These are phyloP conservation scores for Octodonta nipae DNA, from an alignment of 2,888 invertebrate genomes.

Conservation along the genomic window DNA sequence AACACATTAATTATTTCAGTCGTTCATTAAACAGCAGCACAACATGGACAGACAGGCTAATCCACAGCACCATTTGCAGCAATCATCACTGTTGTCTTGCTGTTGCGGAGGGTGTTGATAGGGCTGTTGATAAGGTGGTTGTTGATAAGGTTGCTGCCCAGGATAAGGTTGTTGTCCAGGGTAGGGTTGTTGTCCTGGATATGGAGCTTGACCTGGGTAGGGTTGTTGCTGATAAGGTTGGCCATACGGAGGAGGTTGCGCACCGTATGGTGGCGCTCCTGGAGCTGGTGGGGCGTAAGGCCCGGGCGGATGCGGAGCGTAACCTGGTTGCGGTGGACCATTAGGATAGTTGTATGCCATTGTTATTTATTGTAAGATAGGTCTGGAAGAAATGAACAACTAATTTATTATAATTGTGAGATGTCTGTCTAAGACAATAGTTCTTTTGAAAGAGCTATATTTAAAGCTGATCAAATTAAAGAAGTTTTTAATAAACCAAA, in stretches of 20 bases:
- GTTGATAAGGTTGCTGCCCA: slow-evolving; percentile 4
- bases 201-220: too few species aligned
- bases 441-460: too few species aligned
- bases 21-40: slow-evolving; percentile 15
- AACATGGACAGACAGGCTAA: slow-evolving; percentile 13
- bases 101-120: slow-evolving; percentile 6
- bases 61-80: slow-evolving; percentile 15
- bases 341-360: neutral
- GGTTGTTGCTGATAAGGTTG: slow-evolving; percentile 5
- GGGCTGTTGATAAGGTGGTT: slow-evolving; percentile 3
- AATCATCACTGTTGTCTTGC: slow-evolving; percentile 9
- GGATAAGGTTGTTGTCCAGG: slow-evolving; percentile 5
- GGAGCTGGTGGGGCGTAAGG: slow-evolving; percentile 7
- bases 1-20: too few species aligned
- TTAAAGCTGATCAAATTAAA: too few species aligned
- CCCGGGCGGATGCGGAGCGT: slow-evolving; percentile 1
- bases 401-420: too few species aligned
- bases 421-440: too few species aligned
- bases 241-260: slow-evolving; percentile 9
- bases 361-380: neutral
- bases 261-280: slow-evolving; percentile 11
- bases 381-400: too few species aligned
- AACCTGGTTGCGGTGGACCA: neutral
- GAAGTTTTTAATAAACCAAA: too few species aligned
- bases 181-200: neutral